Conservation (phyloP, 2,888 invertebrate species). For the Brassicogethes aeneus region DNA sequence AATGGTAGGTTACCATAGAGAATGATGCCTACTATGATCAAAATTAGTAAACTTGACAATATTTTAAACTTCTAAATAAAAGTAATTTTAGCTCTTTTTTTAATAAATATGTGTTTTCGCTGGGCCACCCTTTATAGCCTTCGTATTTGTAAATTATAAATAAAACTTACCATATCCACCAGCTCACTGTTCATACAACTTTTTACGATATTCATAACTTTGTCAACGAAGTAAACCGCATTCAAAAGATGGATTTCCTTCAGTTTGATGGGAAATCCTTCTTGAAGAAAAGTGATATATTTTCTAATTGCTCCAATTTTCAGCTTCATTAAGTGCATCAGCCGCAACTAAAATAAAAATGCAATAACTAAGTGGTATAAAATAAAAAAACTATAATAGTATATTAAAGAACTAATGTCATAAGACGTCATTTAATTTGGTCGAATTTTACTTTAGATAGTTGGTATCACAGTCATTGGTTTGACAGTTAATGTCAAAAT, state of each 20-base stretch:
- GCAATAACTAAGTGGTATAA: not conserved
- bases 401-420: too few relatives aligned
- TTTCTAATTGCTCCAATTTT: constrained; percentile 22
- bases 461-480: too few relatives aligned
- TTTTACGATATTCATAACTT: constrained; percentile 35
- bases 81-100: too few relatives aligned
- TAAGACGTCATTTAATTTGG: too few relatives aligned
- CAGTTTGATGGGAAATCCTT: constrained; percentile 36
- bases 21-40: too few relatives aligned
- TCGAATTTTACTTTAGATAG: too few relatives aligned
- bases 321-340: constrained; percentile 28
- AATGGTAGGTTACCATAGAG: too few relatives aligned
- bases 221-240: constrained; percentile 36
- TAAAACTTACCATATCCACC: constrained; percentile 21
- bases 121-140: too few relatives aligned
- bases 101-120: too few relatives aligned
- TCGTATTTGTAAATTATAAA: constrained; percentile 7
- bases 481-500: too few relatives aligned
- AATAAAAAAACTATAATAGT: not conserved
- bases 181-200: constrained; percentile 29
- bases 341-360: constrained; percentile 21
- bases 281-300: constrained; percentile 30
- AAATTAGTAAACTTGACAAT: too few relatives aligned
- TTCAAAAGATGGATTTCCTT: constrained; percentile 40
- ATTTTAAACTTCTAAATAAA: too few relatives aligned